phyloP scores from a whole-genome alignment of 2,888 invertebrate species.

The Drosophila rellima region DNA sequence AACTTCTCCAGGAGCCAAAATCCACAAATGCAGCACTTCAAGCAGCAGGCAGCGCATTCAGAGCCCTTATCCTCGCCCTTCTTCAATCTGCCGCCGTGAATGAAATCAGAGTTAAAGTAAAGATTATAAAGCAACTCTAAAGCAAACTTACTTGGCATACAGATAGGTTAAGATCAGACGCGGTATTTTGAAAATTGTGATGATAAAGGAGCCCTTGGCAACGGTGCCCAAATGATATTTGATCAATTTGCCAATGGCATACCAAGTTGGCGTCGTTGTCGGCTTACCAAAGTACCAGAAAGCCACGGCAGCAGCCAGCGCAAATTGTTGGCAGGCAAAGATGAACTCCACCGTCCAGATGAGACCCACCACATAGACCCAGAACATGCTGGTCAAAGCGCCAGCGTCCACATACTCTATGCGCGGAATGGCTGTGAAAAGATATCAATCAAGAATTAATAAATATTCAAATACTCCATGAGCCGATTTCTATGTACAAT shows the following conservation, averaged over 20 bases:
- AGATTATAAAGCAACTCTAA: background rate
- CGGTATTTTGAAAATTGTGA: constrained; percentile 96
- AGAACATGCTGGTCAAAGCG: constrained; percentile 97
- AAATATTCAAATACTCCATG: background rate
- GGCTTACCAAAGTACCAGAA: constrained; percentile 96
- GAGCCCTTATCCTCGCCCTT: constrained; percentile 90
- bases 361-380: constrained; percentile 95
- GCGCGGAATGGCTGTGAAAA: constrained; percentile 87
- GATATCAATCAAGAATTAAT: constrained; percentile 24
- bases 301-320: constrained; percentile 96
- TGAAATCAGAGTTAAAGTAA: background rate
- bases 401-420: constrained; percentile 91
- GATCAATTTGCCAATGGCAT: constrained; percentile 89
- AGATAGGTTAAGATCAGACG: constrained; percentile 94
- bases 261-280: constrained; percentile 88
- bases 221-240: constrained; percentile 98
- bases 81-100: constrained; percentile 87
- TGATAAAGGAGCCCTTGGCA: constrained; percentile 97
- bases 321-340: constrained; percentile 97
- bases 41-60: constrained; percentile 90
- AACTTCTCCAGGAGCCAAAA: constrained; percentile 96
- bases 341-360: constrained; percentile 98
- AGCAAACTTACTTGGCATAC: constrained; percentile 92
- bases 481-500: constrained; percentile 14
- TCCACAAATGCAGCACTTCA: constrained; percentile 95